These are phyloP conservation scores for Takifugu rubripes DNA, from an alignment of 2,797 vertebrate species.

Conservation along the genomic window DNA sequence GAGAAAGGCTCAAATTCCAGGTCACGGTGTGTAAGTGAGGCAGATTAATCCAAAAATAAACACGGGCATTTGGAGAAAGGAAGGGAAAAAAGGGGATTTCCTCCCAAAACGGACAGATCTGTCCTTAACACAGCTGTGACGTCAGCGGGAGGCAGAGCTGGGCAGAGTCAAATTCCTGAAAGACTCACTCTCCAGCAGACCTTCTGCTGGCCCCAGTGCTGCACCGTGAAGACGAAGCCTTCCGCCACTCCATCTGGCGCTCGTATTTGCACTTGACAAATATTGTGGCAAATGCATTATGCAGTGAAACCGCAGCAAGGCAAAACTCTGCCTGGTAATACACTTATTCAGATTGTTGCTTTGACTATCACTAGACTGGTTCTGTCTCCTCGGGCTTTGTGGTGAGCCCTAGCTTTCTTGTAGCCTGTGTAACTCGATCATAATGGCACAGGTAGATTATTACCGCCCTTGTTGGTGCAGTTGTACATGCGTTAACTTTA, in stretches of 20 bases:
- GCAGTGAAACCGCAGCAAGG: not conserved
- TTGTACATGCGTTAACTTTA: not conserved
- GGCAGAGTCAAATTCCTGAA: conserved; percentile 42
- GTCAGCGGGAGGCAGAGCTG: conserved; percentile 41
- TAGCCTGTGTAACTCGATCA: too few relatives aligned
- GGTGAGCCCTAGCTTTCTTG: too few relatives aligned
- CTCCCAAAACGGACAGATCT: conserved; percentile 30
- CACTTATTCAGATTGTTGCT: too few relatives aligned
- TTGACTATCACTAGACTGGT: too few relatives aligned
- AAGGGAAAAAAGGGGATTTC: conserved; percentile 15
- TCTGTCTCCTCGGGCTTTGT: too few relatives aligned
- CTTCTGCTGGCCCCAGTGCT: not conserved
- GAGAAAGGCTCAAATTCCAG: too few relatives aligned
- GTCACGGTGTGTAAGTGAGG: too few relatives aligned
- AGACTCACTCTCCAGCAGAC: conserved; percentile 6
- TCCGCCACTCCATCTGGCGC: not conserved
- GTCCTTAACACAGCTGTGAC: conserved; percentile 56
- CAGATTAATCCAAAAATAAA: too few relatives aligned
- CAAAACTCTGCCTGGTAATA: not conserved
- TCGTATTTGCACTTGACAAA: conserved; percentile 6
- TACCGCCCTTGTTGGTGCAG: too few relatives aligned
- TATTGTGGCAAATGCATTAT: conserved; percentile 2
- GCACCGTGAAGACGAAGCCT: conserved; percentile 7
- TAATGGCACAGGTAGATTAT: too few relatives aligned
- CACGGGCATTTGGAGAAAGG: too few relatives aligned